A percentile compares a stretch with the other conserved stretches of the same genome.
These are phyloP conservation scores for Callopanchax toddi DNA, from an alignment of 2,113 vertebrate species.

Conservation along the genomic window DNA sequence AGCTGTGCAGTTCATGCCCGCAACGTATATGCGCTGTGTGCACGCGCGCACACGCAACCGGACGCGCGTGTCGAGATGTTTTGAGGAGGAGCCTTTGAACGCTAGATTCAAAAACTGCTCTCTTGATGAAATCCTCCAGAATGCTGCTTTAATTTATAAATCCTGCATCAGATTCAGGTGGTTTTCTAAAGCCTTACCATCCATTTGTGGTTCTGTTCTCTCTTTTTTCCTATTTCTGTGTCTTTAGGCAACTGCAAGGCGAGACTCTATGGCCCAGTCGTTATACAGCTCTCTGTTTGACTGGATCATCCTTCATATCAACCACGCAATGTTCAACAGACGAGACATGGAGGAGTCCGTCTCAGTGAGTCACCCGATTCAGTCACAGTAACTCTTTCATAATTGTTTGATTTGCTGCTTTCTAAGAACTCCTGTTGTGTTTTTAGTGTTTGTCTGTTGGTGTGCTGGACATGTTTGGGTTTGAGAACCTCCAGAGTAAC, in stretches of 20 bases:
- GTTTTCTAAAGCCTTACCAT: background rate
- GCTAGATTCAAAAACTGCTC: no score
- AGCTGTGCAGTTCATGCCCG: no score
- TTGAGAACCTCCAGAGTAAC: constrained; percentile 92
- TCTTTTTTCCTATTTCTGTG: background rate
- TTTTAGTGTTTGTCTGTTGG: constrained; percentile 90
- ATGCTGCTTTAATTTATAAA: no score
- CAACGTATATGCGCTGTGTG: no score
- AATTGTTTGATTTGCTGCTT: background rate
- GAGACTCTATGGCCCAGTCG: constrained; percentile 96
- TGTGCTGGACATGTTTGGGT: constrained; percentile 95
- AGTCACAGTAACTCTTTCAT: background rate
- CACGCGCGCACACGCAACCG: no score
- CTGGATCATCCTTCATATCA: constrained; percentile 94
- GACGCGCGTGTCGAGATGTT: no score
- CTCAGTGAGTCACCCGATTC: constrained; percentile 76
- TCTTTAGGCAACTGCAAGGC: constrained; percentile 83
- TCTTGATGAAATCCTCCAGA: no score
- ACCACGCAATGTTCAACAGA: constrained; percentile 92
- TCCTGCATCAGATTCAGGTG: background rate
- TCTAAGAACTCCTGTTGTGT: constrained; percentile 18
- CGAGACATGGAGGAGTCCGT: constrained; percentile 92
- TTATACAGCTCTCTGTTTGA: constrained; percentile 93
- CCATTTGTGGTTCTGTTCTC: background rate
- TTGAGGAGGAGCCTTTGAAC: no score